Conservation (phyloP, 2,113 vertebrate genomes). For the Takifugu flavidus region DNA sequence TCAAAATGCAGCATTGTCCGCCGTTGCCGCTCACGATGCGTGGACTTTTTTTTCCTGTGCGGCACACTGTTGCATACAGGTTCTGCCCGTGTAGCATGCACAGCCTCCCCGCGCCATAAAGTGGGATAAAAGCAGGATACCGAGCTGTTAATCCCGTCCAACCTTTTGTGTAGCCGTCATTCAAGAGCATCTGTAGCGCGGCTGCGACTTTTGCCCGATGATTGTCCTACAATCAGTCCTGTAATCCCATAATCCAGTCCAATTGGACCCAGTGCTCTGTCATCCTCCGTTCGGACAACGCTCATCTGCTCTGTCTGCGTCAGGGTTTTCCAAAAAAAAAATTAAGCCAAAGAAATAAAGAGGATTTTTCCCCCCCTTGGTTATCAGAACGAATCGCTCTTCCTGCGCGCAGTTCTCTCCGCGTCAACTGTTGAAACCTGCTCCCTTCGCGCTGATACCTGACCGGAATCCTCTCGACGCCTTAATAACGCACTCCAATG, state of each 20-base stretch:
- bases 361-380: slow-evolving; percentile 45
- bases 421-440: slow-evolving; percentile 74
- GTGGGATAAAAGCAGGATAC: slow-evolving; percentile 47
- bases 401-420: slow-evolving; percentile 65
- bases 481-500: slow-evolving; percentile 64
- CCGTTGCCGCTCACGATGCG: slow-evolving; percentile 62
- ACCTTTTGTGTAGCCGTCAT: slow-evolving; percentile 65
- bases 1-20: slow-evolving; percentile 69
- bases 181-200: slow-evolving; percentile 61
- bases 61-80: slow-evolving; percentile 75
- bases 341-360: slow-evolving; percentile 7
- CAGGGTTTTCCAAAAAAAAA: slow-evolving; percentile 21
- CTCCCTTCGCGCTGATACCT: slow-evolving; percentile 66
- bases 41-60: slow-evolving; percentile 66
- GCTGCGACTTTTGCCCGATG: slow-evolving; percentile 69
- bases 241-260: slow-evolving; percentile 74
- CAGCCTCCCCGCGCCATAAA: slow-evolving; percentile 54
- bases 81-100: slow-evolving; percentile 36
- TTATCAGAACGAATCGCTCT: slow-evolving; percentile 69
- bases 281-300: slow-evolving; percentile 65
- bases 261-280: slow-evolving; percentile 56
- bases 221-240: slow-evolving; percentile 72
- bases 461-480: slow-evolving; percentile 81
- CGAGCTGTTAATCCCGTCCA: slow-evolving; percentile 50
- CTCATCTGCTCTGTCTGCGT: slow-evolving; percentile 40